Evolutionary conservation across 2,797 vertebrate genomes (phyloP).

Genomic region (Mus minutoides): DNA sequence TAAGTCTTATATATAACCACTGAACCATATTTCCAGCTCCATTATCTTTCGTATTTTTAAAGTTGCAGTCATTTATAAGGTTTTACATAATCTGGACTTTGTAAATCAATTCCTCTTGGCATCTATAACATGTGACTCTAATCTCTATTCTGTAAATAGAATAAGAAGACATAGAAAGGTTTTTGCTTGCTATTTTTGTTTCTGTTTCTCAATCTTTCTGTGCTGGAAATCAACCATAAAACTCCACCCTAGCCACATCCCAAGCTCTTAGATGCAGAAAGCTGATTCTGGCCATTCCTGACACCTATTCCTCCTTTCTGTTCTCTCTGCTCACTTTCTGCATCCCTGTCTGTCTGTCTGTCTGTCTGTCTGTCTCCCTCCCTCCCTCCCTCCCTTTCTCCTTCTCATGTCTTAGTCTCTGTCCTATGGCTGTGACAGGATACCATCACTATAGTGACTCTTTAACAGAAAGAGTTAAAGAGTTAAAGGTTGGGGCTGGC

Average conservation of each 20-base stretch:
- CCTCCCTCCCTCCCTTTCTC: not conserved
- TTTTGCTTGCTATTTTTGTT: not conserved
- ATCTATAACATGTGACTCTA: not conserved
- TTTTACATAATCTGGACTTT: slow-evolving; percentile 3
- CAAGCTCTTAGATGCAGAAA: not conserved
- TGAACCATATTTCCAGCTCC: not conserved
- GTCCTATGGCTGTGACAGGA: not conserved
- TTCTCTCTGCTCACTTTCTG: not conserved
- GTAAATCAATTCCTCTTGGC: not conserved
- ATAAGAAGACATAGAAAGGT: not conserved
- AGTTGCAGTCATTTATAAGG: not conserved
- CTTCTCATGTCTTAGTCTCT: not conserved
- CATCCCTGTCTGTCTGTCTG: not conserved
- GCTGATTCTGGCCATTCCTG: not conserved
- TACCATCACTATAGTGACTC: too few relatives aligned
- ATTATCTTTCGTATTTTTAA: not conserved
- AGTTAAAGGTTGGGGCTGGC: not conserved
- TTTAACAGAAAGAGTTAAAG: not conserved
- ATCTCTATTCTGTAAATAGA: not conserved
- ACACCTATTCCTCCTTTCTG: not conserved
- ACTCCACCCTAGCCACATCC: not conserved
- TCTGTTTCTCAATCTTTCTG: not conserved
- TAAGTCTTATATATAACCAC: not conserved
- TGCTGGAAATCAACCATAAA: not conserved
- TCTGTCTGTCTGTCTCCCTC: too few relatives aligned